Evolutionary conservation across 2,797 vertebrate species (phyloP).

Genomic region (Carapus acus): DNA sequence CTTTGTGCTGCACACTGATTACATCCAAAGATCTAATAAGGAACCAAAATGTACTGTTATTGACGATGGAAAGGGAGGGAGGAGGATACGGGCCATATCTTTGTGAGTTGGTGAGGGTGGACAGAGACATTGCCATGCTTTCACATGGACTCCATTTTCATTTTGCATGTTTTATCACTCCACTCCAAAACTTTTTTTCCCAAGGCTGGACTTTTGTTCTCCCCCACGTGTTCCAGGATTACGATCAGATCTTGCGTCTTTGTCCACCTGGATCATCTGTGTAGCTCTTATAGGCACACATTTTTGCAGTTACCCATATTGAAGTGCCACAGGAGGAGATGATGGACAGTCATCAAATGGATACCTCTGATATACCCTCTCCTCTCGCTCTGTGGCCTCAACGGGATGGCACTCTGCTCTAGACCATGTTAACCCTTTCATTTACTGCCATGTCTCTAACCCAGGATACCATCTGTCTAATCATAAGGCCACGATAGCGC

Average conservation of each 20-base stretch:
- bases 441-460: slow-evolving; percentile 60
- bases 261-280: slow-evolving; percentile 6
- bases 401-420: slow-evolving; percentile 27
- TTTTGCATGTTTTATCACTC: slow-evolving; percentile 61
- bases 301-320: too few relatives aligned
- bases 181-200: slow-evolving; percentile 26
- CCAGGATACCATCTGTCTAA: slow-evolving; percentile 53
- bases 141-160: slow-evolving; percentile 22
- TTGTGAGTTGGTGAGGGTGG: slow-evolving; percentile 19
- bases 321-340: slow-evolving; percentile 15
- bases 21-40: slow-evolving; percentile 13
- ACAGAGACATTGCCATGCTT: slow-evolving; percentile 13
- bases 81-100: too few relatives aligned
- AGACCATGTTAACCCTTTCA: slow-evolving; percentile 56
- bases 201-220: slow-evolving; percentile 16
- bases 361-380: slow-evolving; percentile 42
- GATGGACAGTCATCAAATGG: slow-evolving; percentile 38
- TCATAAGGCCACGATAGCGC: slow-evolving; percentile 40
- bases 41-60: slow-evolving; percentile 4
- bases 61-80: too few relatives aligned
- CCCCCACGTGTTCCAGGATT: slow-evolving; percentile 24
- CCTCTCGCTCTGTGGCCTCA: slow-evolving; percentile 31
- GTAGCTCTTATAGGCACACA: slow-evolving; percentile 5
- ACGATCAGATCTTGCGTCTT: slow-evolving; percentile 9
- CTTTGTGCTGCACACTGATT: slow-evolving; percentile 25